Conservation (phyloP, 2,113 vertebrate genomes). For the Cyphotilapia sp. region DNA sequence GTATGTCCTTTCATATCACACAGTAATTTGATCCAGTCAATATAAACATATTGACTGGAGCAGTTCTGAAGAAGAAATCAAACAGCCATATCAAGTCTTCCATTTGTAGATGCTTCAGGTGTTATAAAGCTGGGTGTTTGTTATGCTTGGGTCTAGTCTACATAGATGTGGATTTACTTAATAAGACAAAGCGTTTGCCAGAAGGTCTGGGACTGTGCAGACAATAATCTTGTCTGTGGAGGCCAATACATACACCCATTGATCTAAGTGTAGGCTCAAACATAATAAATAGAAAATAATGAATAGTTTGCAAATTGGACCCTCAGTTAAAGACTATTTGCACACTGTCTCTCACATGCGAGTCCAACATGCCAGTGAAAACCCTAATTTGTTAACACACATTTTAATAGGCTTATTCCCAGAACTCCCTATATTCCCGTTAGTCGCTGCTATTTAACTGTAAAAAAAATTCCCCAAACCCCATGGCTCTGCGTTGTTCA, state of each 20-base stretch:
- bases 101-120: not conserved
- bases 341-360: not conserved
- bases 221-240: not conserved
- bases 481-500: not conserved
- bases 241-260: not conserved
- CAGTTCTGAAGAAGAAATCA: not conserved
- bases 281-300: not conserved
- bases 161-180: not conserved
- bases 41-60: not conserved
- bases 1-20: not conserved
- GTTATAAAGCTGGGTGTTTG: not conserved
- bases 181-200: not conserved
- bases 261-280: not conserved
- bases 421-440: not conserved
- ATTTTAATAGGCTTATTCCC: not conserved
- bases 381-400: not conserved
- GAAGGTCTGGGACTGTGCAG: not conserved
- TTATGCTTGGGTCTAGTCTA: not conserved
- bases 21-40: not conserved
- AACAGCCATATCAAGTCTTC: not conserved
- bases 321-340: not conserved
- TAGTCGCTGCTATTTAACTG: not conserved
- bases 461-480: not conserved
- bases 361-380: not conserved
- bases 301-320: not conserved